phyloP scores from a whole-genome alignment of 2,888 invertebrate species.

The Fragum whitleyi region DNA sequence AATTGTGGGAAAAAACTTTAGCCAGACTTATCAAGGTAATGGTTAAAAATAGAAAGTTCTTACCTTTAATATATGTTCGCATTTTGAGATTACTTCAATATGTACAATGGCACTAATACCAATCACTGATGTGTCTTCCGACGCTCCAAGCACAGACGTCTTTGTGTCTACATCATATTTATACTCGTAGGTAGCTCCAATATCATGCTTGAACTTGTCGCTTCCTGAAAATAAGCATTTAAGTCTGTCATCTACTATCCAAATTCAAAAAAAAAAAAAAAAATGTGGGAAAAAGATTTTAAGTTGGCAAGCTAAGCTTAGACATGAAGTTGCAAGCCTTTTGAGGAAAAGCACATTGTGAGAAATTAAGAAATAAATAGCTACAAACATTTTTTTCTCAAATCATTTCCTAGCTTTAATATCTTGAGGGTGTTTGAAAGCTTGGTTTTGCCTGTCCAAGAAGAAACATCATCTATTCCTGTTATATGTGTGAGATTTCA shows the following conservation, averaged over 20 bases:
- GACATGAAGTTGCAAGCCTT: too few relatives aligned
- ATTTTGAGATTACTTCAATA: conserved; percentile 85
- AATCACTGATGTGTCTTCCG: conserved; percentile 85
- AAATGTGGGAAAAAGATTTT: too few relatives aligned
- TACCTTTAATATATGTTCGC: conserved; percentile 86
- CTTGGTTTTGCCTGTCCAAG: too few relatives aligned
- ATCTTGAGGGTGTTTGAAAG: too few relatives aligned
- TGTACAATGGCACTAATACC: conserved; percentile 84
- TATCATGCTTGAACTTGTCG: conserved; percentile 85
- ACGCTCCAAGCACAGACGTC: conserved; percentile 90
- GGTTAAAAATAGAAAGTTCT: conserved; percentile 14
- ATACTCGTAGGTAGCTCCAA: conserved; percentile 92
- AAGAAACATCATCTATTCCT: too few relatives aligned
- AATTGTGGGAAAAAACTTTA: too few relatives aligned
- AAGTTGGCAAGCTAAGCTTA: too few relatives aligned
- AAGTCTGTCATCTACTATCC: not conserved
- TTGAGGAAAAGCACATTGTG: not conserved
- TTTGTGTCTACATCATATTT: conserved; percentile 90
- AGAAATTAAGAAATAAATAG: not conserved
- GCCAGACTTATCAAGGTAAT: too few relatives aligned
- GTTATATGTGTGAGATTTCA: too few relatives aligned
- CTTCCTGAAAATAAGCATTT: conserved; percentile 59
- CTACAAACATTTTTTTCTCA: too few relatives aligned
- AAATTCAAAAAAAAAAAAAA: too few relatives aligned
- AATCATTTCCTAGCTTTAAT: too few relatives aligned